Evolutionary conservation across 2,888 invertebrate genomes (phyloP), one percentile per base, ranked within the genome.

Genomic region (Dasysyrphus albostriatus): DNA sequence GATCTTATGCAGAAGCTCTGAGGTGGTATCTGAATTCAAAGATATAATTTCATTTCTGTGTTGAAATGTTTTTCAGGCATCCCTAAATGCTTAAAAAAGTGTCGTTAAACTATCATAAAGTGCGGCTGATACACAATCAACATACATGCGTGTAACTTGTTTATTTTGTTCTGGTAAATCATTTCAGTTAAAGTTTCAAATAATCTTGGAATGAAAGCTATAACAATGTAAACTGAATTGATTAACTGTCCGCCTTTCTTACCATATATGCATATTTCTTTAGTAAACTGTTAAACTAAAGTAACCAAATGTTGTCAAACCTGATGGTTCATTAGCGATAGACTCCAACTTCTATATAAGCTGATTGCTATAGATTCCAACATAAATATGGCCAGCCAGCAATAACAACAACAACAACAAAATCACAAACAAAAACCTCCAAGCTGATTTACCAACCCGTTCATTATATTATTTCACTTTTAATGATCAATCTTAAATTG

Each of bases 401-500:
- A 59, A 39, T 10, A 42, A 32, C 7, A 16, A 59, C 39, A 39
- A 12, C 39, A 42, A 42, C 12, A 14, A 42, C n/a, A 24, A 37
- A 5, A 10, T 16, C 39, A 14, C 16, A 19, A 39, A 8, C 10
- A 14, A 16, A 14, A 16, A 29, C 37, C 32, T 6, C 9, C 7
- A 75, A 76, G 58, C 65, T 32, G 49, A 82, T 37, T 59, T 51
- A 56, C 56, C 37, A 37, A 24, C 14, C 59, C 42, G 77, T 58
- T 83, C 78, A 74, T 74, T 83, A 79, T 58, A 61, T 65, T 69
- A 37, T 51, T 81, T 77, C 76, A 77, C 54, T 69, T 72, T 81
- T 74, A 78, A 78, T 74, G 69, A 87, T 87, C 63, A 63, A 87
- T 78, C 78, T 54, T 82, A 70, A 82, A 87, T 87, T 87, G 74